Conservation (phyloP, 1,140 invertebrate species). For the Brachionus rotundiformis region DNA sequence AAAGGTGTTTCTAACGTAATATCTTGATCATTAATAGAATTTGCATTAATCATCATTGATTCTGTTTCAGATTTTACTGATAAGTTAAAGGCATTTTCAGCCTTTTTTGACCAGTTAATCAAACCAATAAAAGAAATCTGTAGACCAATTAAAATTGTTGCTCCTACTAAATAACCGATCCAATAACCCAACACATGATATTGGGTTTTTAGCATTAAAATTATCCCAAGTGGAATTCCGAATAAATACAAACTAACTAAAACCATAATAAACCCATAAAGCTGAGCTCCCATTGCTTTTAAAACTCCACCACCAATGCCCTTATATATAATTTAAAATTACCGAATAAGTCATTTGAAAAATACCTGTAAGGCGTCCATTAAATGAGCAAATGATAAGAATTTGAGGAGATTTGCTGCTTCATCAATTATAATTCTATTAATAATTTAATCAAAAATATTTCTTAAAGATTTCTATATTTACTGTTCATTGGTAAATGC, state of each 20-base stretch:
- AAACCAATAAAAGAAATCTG: not conserved
- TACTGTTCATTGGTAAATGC: slow-evolving; percentile 22
- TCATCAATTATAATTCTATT: not conserved
- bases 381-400: slow-evolving; percentile 27
- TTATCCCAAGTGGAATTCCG: slow-evolving; percentile 22
- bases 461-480: not conserved
- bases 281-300: slow-evolving; percentile 36
- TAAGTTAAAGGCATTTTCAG: not conserved
- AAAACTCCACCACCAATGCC: slow-evolving; percentile 26
- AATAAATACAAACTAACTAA: slow-evolving; percentile 6
- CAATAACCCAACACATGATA: slow-evolving; percentile 18
- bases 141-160: not conserved
- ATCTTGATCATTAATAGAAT: not conserved
- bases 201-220: slow-evolving; percentile 3
- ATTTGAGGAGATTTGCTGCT: not conserved
- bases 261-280: slow-evolving; percentile 34
- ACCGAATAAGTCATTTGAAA: not conserved
- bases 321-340: too few relatives aligned
- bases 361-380: slow-evolving; percentile 25
- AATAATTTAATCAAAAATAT: not conserved
- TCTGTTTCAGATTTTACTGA: not conserved
- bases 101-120: slow-evolving; percentile 1
- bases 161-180: slow-evolving; percentile 22
- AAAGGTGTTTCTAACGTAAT: not conserved
- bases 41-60: not conserved